Percentiles rank a stretch among this genome's conserved stretches.
Conservation (phyloP, 1,140 invertebrate genomes). For the Copidosoma floridanum region DNA sequence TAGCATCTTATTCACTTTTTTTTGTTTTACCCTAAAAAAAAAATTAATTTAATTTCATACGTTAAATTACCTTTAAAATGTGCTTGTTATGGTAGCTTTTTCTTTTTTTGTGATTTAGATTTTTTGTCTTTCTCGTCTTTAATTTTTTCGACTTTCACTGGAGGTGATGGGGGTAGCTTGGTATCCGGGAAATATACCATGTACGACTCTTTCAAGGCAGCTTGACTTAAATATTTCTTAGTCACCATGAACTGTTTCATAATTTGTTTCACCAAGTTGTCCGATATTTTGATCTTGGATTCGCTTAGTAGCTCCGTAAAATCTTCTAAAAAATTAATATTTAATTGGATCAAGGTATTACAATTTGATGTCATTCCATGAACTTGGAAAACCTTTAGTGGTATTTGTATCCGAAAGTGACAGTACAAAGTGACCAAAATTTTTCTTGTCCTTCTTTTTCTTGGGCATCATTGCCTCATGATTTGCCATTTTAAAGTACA, state of each 20-base stretch:
- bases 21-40: constrained; percentile 4
- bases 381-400: constrained; percentile 32
- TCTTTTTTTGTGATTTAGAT: constrained; percentile 1
- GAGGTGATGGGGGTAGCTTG: constrained; percentile 28
- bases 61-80: too few relatives aligned
- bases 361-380: too few relatives aligned
- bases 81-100: constrained; percentile 13
- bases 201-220: constrained; percentile 45
- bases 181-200: constrained; percentile 49
- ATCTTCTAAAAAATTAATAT: constrained; percentile 36
- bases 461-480: constrained; percentile 52
- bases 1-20: neutral
- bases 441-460: constrained; percentile 44
- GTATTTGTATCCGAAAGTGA: constrained; percentile 35
- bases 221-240: constrained; percentile 43
- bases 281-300: constrained; percentile 48
- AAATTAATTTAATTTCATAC: neutral
- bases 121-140: constrained; percentile 22
- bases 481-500: constrained; percentile 52
- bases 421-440: constrained; percentile 51
- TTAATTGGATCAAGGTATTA: constrained; percentile 2
- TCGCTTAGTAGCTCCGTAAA: constrained; percentile 42
- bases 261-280: constrained; percentile 45
- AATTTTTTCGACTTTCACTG: constrained; percentile 14
- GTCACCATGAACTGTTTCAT: constrained; percentile 39